phyloP scores from a whole-genome alignment of 2,113 vertebrate species.

The Beaufortia kweichowensis region DNA sequence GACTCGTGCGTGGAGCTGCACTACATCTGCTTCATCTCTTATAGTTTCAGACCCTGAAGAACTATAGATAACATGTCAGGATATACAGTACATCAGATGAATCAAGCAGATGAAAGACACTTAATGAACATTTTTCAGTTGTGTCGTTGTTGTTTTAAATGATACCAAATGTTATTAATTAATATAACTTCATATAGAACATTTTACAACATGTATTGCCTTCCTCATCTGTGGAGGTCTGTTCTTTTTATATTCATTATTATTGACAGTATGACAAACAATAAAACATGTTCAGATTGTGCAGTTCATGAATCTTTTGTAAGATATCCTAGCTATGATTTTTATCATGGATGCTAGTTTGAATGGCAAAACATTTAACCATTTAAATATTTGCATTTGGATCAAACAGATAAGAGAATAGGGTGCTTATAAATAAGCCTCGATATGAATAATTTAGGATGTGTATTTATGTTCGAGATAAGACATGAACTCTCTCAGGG shows the following conservation, averaged over 20 bases:
- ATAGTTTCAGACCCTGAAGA: neutral
- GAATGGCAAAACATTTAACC: slow-evolving; percentile 7
- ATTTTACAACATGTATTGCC: neutral
- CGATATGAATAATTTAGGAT: neutral
- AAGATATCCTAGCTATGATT: slow-evolving; percentile 5
- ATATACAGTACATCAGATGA: neutral
- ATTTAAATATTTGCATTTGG: slow-evolving; percentile 6
- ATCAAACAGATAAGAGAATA: neutral
- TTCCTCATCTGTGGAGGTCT: neutral
- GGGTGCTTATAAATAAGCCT: neutral
- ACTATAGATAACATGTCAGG: neutral
- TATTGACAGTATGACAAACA: neutral
- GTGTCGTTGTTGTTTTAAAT: neutral
- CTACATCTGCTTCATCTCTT: neutral
- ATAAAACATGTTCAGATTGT: neutral
- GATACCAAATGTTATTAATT: neutral
- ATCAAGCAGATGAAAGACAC: neutral
- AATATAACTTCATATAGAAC: neutral
- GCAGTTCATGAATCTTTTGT: slow-evolving; percentile 10
- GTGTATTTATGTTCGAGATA: neutral
- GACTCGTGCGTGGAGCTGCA: neutral
- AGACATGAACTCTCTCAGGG: too few species aligned
- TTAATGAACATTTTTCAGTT: neutral
- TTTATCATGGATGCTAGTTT: neutral
- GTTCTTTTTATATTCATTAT: neutral